Evolutionary conservation across 1,140 invertebrate genomes (phyloP), one percentile per base, ranked within the genome.

Genomic region (Lordiphosa stackelbergi): DNA sequence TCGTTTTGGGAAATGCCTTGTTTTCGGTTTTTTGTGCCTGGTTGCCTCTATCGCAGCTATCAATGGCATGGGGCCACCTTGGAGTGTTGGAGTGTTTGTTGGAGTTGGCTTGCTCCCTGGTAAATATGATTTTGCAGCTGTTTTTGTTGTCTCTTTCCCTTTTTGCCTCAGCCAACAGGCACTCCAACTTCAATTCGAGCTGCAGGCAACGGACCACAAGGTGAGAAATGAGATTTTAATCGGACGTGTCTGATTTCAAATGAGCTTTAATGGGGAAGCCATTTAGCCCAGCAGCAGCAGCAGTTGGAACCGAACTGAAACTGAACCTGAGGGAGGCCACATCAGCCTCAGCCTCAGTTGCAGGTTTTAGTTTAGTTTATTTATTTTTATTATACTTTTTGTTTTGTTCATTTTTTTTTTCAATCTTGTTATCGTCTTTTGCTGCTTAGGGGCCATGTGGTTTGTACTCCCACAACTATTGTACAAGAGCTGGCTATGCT

Each of bases 141-240:
- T 62, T 81, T 61, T 53, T 54, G 47, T 66, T 66, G 49, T 62
- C 66, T 72, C 61, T 66, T 43, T 71, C 52, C 62, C 66, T 66
- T 57, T 66, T 38, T 16, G 36, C 34, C 40, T 42, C 52, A 59
- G 35, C 19, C 34, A 37, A 5, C 48, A 38, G 12, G 40, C 65
- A 48, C 51, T 56, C 52, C 53, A 66, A 62, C 64, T 64, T 75
- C 77, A 74, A 73, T 77, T 77, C 75, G 77, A 83, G 74, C 71
- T 69, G 53, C 53, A 64, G 66, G 62, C 65, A 58, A 42, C 69
- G 69, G 49, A 69, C 75, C 84, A 85, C 72, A 73, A 87, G 85
- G 85, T 87, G 85, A 87, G 85, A 87, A 87, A 87, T 87, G 81
- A 87, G 85, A 87, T 87, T 87, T 87, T 87, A 86, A 87, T 87